Evolutionary conservation across 2,797 vertebrate species (phyloP).

Genomic region (Ceryle rudis): DNA sequence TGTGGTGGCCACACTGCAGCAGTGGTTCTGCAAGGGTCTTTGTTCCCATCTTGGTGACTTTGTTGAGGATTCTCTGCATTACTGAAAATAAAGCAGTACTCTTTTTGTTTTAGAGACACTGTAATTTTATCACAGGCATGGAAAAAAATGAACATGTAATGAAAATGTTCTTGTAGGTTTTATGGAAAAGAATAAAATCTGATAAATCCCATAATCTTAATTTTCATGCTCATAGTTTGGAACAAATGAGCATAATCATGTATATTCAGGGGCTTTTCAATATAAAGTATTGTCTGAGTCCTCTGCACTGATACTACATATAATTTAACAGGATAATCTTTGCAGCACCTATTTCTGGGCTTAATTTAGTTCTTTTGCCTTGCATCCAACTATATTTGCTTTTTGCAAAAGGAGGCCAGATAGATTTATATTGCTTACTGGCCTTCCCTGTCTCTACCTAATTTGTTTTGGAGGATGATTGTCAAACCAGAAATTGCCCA

Average conservation of each 20-base stretch:
- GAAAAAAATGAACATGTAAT: not conserved
- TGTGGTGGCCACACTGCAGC: not conserved
- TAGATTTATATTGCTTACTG: not conserved
- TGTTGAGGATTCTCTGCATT: not conserved
- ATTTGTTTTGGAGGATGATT: not conserved
- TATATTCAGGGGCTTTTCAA: not conserved
- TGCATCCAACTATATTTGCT: not conserved
- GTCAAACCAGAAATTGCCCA: not conserved
- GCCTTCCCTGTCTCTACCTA: not conserved
- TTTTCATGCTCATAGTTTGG: not conserved
- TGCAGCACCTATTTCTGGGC: not conserved
- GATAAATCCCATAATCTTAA: constrained; percentile 22
- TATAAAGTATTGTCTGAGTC: not conserved
- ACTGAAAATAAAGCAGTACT: not conserved
- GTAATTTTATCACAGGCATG: constrained; percentile 2
- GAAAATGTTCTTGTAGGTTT: not conserved
- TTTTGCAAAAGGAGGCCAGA: not conserved
- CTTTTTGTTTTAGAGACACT: not conserved
- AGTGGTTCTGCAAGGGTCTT: not conserved
- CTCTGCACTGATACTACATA: not conserved
- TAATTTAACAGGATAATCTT: not conserved
- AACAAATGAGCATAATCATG: not conserved
- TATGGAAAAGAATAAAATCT: constrained; percentile 1
- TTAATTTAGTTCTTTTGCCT: not conserved
- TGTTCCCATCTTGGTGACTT: not conserved